Evolutionary conservation across 2,888 invertebrate genomes (phyloP), one percentile per base, ranked within the genome.

Genomic region (Calameuta idolon): DNA sequence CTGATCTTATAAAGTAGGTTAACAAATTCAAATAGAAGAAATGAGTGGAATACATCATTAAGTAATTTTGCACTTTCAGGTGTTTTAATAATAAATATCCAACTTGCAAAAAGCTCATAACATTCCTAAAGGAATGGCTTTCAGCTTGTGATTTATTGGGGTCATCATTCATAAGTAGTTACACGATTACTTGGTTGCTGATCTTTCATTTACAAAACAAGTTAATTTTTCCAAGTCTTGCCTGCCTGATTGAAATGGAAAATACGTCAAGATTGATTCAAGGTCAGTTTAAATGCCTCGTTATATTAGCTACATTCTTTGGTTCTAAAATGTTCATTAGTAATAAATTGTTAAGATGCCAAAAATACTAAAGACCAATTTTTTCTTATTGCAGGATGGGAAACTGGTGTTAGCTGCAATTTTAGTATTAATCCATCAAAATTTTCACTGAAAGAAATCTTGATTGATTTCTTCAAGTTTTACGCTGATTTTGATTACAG

Each of bases 111-210:
- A 91, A 92, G 5, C 88, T 95, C 82, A 92, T 94, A 80, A 87
- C 94, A 40, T 91, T 94, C 76, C 81, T 94, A 23, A 94, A 94
- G 85, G 92, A 92, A 84, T 95, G 95, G 95, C 89, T 93, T 1
- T 89, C 86, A 37, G 79, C 83, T 30, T 91, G 92, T 82, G 83
- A 88, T 74, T 84, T 93, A 1, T 83, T 88, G 35, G 84, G 84
- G 69, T 75, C 76, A 4, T 87, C 9, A 74, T 84, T 74, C 55
- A 86, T 92, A 33, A 91, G 93, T 3, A 94, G 93, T n/a, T 95
- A 94, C 85, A 93, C 94, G 3, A 86, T 94, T 37, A 92, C 92
- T 0, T 92, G 94, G 87, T 90, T 95, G 90, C 93, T 93, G 4
- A 92, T 95, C 69, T 94, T 94, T 87, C 94, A 92, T 84, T 87